Percentiles rank a stretch among this genome's conserved stretches.
phyloP scores from a whole-genome alignment of 23 tunicate species.

The Trididemnum miniatum region DNA sequence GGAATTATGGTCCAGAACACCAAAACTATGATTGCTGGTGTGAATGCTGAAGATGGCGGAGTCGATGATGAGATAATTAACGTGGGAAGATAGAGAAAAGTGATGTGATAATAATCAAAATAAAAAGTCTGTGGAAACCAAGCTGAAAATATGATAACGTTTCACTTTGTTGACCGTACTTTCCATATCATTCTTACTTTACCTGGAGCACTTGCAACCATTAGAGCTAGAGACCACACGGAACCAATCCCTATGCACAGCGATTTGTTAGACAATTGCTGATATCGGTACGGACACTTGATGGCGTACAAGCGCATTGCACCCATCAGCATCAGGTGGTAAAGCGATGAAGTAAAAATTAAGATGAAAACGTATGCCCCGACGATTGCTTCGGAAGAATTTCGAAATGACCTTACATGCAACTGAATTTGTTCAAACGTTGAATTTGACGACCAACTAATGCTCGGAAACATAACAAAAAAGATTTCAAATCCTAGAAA shows the following conservation, averaged over 20 bases:
- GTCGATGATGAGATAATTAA: not conserved
- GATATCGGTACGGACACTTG: not conserved
- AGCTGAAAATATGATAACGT: not conserved
- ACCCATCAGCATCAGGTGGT: slow-evolving; percentile 5
- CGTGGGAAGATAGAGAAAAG: not conserved
- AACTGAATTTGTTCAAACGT: not conserved
- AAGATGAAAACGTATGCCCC: slow-evolving; percentile 2
- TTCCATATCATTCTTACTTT: too few species aligned
- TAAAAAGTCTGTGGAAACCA: not conserved
- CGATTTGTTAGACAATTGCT: not conserved
- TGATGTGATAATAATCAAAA: slow-evolving; percentile 1
- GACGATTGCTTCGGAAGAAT: not conserved
- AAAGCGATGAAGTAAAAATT: not conserved
- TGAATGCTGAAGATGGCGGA: not conserved
- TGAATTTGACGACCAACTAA: not conserved
- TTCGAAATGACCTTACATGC: not conserved
- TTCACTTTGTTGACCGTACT: too few species aligned
- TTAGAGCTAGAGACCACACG: not conserved
- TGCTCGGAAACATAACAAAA: not conserved
- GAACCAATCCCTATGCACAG: not conserved
- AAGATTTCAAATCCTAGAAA: not conserved
- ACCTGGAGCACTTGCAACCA: not conserved
- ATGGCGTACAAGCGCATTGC: slow-evolving; percentile 10
- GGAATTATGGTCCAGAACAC: not conserved
- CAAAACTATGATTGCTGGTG: not conserved